Conservation (phyloP, 2,888 invertebrate species). For the Zhuqinia jingwanae region DNA sequence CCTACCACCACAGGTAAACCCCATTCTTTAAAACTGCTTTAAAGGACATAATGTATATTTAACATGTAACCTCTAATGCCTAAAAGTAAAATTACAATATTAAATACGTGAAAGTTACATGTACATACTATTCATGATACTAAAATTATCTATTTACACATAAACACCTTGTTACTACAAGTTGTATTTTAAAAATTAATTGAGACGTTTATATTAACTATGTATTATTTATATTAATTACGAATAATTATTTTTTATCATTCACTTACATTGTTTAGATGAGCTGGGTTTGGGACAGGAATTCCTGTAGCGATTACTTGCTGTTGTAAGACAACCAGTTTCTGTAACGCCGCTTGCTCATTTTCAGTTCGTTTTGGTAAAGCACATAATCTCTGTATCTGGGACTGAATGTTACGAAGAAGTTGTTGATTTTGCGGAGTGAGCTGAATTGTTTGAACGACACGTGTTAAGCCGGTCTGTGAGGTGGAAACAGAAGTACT, state of each 20-base stretch:
- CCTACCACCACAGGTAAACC: slow-evolving; percentile 35
- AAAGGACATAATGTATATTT: slow-evolving; percentile 6
- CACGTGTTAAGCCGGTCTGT: slow-evolving; percentile 70
- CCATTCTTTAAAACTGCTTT: slow-evolving; percentile 9
- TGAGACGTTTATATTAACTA: too few relatives aligned
- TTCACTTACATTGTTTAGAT: slow-evolving; percentile 78
- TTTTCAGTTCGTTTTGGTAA: slow-evolving; percentile 76
- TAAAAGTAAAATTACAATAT: slow-evolving; percentile 52
- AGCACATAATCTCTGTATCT: slow-evolving; percentile 77
- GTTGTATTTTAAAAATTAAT: not conserved
- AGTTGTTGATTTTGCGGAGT: slow-evolving; percentile 88
- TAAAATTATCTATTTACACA: slow-evolving; percentile 45
- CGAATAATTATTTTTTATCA: slow-evolving; percentile 58
- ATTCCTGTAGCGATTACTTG: slow-evolving; percentile 79
- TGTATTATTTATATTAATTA: slow-evolving; percentile 20
- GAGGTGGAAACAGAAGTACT: slow-evolving; percentile 49
- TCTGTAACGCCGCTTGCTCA: slow-evolving; percentile 78
- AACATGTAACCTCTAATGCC: slow-evolving; percentile 40
- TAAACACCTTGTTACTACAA: slow-evolving; percentile 38
- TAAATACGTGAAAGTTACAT: slow-evolving; percentile 8
- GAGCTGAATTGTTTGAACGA: slow-evolving; percentile 87
- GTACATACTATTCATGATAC: slow-evolving; percentile 22
- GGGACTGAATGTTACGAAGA: slow-evolving; percentile 78
- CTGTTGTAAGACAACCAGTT: slow-evolving; percentile 78
- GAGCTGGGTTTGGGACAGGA: slow-evolving; percentile 76